A percentile compares a stretch with the other conserved stretches of the same genome.
Conservation (phyloP, 2,797 vertebrate genomes). For the Sebastes kiyomatsui region DNA sequence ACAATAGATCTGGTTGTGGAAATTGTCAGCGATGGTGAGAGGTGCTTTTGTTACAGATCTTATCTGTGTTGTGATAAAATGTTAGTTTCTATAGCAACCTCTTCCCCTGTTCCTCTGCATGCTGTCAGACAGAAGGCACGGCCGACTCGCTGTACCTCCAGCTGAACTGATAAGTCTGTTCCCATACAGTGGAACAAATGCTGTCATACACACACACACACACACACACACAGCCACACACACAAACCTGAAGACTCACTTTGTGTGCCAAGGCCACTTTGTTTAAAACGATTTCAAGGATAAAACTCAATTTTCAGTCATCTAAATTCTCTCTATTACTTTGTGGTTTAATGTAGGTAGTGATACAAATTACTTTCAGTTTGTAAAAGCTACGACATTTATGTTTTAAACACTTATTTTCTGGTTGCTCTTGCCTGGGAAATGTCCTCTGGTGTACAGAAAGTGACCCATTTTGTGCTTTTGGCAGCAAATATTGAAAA, state of each 20-base stretch:
- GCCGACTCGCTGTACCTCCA: constrained; percentile 64
- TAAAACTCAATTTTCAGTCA: neutral
- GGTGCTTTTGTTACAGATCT: constrained; percentile 54
- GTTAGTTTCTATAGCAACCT: constrained; percentile 82
- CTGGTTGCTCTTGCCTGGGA: neutral
- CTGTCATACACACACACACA: neutral
- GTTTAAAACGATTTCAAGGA: neutral
- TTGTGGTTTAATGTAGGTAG: neutral
- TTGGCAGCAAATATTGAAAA: neutral
- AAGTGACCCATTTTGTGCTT: neutral
- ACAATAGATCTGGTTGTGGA: constrained; percentile 37
- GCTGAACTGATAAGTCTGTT: constrained; percentile 82
- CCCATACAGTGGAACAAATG: constrained; percentile 55
- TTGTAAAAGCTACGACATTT: neutral
- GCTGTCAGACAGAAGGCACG: constrained; percentile 73
- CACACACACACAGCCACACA: neutral
- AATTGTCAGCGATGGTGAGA: constrained; percentile 33
- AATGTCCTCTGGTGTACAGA: neutral
- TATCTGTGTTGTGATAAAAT: constrained; percentile 70
- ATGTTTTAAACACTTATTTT: neutral
- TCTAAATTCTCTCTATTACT: neutral
- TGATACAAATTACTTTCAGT: neutral
- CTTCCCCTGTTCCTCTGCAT: constrained; percentile 56
- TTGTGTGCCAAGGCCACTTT: constrained; percentile 7
- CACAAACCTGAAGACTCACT: neutral